Evolutionary conservation across 2,113 vertebrate genomes (phyloP).

Genomic region (Fulmarus glacialis): DNA sequence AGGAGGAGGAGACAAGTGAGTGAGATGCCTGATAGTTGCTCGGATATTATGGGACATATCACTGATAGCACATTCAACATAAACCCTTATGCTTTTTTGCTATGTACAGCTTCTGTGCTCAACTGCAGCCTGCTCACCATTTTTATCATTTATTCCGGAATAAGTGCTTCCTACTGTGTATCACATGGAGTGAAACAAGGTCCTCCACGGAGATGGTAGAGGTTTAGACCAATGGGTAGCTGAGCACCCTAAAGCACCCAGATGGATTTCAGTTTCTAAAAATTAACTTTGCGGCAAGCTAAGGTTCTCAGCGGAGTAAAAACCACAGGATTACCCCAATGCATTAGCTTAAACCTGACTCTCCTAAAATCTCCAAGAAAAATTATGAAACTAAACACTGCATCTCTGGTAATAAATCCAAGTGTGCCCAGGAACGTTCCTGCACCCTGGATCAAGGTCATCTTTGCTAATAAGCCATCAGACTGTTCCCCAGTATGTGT

Average conservation of each 20-base stretch:
- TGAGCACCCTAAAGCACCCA: not conserved
- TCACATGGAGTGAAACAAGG: not conserved
- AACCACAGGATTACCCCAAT: not conserved
- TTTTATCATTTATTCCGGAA: not conserved
- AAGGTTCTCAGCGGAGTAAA: not conserved
- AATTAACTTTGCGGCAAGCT: not conserved
- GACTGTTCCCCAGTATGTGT: not conserved
- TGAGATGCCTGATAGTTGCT: not conserved
- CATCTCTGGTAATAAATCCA: not conserved
- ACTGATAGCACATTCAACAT: not conserved
- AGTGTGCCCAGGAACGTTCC: not conserved
- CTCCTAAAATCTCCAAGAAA: not conserved
- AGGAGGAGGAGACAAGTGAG: not conserved
- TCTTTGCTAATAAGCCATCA: not conserved
- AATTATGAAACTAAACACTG: not conserved
- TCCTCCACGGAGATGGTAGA: not conserved
- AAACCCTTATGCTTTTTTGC: not conserved
- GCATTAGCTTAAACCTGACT: not conserved
- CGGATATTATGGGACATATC: not conserved
- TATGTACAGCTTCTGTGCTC: not conserved
- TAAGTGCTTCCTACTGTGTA: not conserved
- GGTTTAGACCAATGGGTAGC: not conserved
- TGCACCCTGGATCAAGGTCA: not conserved
- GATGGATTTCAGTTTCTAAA: not conserved
- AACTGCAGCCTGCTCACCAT: not conserved